Evolutionary conservation across 2,797 vertebrate genomes (phyloP), one percentile per base, ranked within the genome.

Genomic region (Capromys pilorides): DNA sequence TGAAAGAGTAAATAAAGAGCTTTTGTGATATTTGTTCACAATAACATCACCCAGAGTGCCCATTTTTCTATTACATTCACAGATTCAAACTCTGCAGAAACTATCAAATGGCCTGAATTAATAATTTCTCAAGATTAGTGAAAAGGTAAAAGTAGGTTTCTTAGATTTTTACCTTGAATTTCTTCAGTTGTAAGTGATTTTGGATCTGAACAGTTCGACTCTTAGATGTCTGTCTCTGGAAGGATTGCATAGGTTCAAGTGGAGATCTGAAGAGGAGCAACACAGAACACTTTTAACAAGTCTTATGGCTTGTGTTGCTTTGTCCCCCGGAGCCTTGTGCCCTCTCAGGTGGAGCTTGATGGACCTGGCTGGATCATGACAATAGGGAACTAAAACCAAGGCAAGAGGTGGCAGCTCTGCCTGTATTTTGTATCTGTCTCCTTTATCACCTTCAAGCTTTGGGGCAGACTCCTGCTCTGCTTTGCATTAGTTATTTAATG

Each of bases 161-260:
- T 49, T 91, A 33, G 13, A 45, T 80, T 95, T 95, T 91, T 51
- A 36, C 73, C 26, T 39, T 90, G 24, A 1, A 81, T 62, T 88
- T 91, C 0, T 87, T 71, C 31, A 36, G n/a, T 69, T 62, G 28
- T 54, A 61, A 81, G 21, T 82, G 39, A 54, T 83, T 24, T 12
- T 91, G 21, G 0, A 41, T 78, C 10, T 62, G 18, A 41, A 3
- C 3, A 85, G 1, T 89, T 51, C 83, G 57, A 73, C 8, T 24
- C 64, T 81, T 71, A 79, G 26, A 71, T 49, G 18, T 41, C 33
- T 71, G 21, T 41, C 36, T 77, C 13, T 86, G 12, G 3, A 62
- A 59, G 26, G 87, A 71, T 1, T 28, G 2, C 36, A 19, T 54
- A 79, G 4, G 0, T 79, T 62, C 69, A 2, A 69, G 45, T 31